A percentile compares a stretch with the other conserved stretches of the same genome.
These are phyloP conservation scores for Cyclargus thomasi DNA, from an alignment of 1,140 invertebrate genomes.

Conservation along the genomic window DNA sequence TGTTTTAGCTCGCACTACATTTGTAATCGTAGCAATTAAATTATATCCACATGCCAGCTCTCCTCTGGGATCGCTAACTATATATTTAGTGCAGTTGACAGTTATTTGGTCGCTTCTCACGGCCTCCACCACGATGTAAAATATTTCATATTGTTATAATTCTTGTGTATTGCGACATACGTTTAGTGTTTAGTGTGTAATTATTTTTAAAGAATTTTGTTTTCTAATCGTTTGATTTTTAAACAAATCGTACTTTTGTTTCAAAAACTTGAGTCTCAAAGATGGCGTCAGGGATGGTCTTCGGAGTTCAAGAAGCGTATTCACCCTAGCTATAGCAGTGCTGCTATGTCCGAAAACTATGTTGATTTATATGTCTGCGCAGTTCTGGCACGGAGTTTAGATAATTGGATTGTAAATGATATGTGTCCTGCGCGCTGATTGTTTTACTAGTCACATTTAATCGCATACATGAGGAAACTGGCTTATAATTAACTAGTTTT, in stretches of 20 bases:
- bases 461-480: neutral
- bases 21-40: conserved; percentile 12
- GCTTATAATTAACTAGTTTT: neutral
- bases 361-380: conserved; percentile 57
- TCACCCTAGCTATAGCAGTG: conserved; percentile 43
- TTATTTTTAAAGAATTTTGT: too few relatives aligned
- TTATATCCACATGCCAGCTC: conserved; percentile 3
- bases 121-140: neutral
- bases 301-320: neutral
- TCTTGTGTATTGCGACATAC: too few relatives aligned
- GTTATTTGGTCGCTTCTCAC: neutral
- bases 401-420: conserved; percentile 31
- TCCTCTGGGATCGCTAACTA: neutral
- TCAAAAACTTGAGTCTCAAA: neutral
- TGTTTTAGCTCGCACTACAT: conserved; percentile 4
- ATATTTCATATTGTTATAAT: neutral
- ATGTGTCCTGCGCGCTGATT: conserved; percentile 5
- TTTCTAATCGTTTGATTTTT: too few relatives aligned
- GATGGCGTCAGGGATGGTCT: neutral
- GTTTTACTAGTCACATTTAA: neutral
- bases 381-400: conserved; percentile 37
- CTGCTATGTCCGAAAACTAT: conserved; percentile 47
- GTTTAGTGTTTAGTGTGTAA: too few relatives aligned
- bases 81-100: conserved; percentile 7
- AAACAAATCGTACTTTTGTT: too few relatives aligned